These are phyloP conservation scores for Belgica antarctica DNA, from an alignment of 2,888 invertebrate genomes.

Conservation along the genomic window DNA sequence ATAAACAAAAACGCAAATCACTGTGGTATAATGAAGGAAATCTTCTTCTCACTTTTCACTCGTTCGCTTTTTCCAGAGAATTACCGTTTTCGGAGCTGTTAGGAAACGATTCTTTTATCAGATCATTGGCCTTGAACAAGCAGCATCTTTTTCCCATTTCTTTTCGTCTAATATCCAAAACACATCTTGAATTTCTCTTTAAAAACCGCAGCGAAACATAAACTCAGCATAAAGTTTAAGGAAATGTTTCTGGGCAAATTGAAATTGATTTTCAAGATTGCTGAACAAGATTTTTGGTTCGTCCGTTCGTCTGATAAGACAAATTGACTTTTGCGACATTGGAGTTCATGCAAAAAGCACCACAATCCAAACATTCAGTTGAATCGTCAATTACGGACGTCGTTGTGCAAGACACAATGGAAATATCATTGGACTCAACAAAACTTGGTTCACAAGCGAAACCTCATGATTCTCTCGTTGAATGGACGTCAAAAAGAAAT, in stretches of 20 bases:
- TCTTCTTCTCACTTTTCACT: background rate
- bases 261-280: background rate
- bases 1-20: background rate
- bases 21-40: background rate
- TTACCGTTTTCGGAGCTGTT: background rate
- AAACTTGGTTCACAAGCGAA: conserved; percentile 3
- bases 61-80: background rate
- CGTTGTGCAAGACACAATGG: conserved; percentile 2
- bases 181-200: conserved; percentile 5
- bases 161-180: conserved; percentile 6
- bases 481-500: conserved; percentile 10
- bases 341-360: background rate
- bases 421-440: conserved; percentile 10
- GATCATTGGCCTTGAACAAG: conserved; percentile 39
- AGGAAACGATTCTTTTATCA: conserved; percentile 31
- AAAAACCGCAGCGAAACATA: background rate
- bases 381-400: conserved; percentile 14
- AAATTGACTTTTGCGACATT: conserved; percentile 9
- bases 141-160: background rate
- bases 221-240: conserved; percentile 20
- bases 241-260: background rate
- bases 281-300: background rate
- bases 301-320: background rate
- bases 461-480: background rate
- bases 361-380: background rate